Base-by-base conservation (phyloP, 2,888 invertebrate species). In the Caenorhabditis drosophilae region DNA sequence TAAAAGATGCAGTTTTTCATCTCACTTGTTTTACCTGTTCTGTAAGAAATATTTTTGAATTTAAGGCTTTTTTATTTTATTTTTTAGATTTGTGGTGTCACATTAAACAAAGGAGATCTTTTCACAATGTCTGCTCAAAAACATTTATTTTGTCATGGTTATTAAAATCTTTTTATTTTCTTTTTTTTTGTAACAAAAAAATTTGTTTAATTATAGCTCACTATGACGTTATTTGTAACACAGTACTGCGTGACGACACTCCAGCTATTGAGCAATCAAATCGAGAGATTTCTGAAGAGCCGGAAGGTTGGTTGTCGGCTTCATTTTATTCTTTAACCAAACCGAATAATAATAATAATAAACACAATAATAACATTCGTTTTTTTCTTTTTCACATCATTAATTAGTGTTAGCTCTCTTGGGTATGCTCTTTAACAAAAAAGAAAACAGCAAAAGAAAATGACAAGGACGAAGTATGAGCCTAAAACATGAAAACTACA, bases 21-120 rank as follows among this genome's bases (percentile, higher is more conserved):
- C 88, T 93, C 57, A 89, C 90, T 73, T 94, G 93, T 86, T 94
- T 94, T 87, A 90, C 91, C 34, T 93, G 93, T 57, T 62, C 60
- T 89, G 56, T 71, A 31, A 53, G 54, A n/a, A n/a, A n/a, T 46
- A 54, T 45, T 42, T 16, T 23, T 4, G 4, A n/a, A n/a, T n/a
- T n/a, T n/a, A n/a, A n/a, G n/a, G n/a, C n/a, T n/a, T n/a, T n/a
- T n/a, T n/a, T n/a, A 25, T 12, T 44, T 18, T 26, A 0, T 22
- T 42, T 51, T 57, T 35, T 50, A 71, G 71, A 89, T 91, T 38
- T 93, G 94, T 84, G 90, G 91, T 47, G 88, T 89, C 36, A 89
- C 90, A 50, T 87, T 94, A 67, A 89, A 90, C 63, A 91, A 92
- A 81, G 93, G 93, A 22, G 93, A 94, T 83, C 90, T 91, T 77